Conservation (phyloP, 2,113 vertebrate species). For the Nansenia antarctica region DNA sequence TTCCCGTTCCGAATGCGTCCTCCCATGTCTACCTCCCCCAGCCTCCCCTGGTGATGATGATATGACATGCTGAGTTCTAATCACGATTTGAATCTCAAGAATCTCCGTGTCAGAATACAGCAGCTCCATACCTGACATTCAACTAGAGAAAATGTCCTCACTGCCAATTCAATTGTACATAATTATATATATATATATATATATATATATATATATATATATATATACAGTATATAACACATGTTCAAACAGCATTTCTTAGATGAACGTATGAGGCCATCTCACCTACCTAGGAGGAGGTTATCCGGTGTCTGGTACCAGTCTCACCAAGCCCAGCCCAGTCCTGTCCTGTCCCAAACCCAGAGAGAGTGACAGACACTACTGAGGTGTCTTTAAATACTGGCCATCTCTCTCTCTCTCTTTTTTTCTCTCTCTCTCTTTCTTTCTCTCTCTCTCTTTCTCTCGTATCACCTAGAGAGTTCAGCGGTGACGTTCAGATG, state of each 20-base stretch:
- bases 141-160: too few relatives aligned
- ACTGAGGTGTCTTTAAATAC: conserved; percentile 59
- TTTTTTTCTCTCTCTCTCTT: conserved; percentile 38
- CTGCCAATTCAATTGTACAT: background rate
- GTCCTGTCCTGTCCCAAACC: background rate
- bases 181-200: background rate
- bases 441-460: conserved; percentile 33
- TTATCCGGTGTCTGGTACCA: background rate
- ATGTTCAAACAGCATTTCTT: too few relatives aligned
- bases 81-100: too few relatives aligned
- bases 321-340: background rate
- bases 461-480: conserved; percentile 31
- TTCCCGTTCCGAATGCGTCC: too few relatives aligned
- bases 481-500: conserved; percentile 43
- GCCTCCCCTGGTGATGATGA: too few relatives aligned
- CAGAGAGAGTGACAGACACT: background rate
- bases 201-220: background rate
- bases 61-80: too few relatives aligned
- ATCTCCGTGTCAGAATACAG: too few relatives aligned
- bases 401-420: conserved; percentile 39
- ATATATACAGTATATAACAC: background rate
- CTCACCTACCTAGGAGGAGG: too few relatives aligned
- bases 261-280: too few relatives aligned
- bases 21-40: too few relatives aligned
- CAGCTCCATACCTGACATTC: too few relatives aligned